Evolutionary conservation across 2,797 vertebrate genomes (phyloP), one percentile per base, ranked within the genome.

Genomic region (Danio tinwini): DNA sequence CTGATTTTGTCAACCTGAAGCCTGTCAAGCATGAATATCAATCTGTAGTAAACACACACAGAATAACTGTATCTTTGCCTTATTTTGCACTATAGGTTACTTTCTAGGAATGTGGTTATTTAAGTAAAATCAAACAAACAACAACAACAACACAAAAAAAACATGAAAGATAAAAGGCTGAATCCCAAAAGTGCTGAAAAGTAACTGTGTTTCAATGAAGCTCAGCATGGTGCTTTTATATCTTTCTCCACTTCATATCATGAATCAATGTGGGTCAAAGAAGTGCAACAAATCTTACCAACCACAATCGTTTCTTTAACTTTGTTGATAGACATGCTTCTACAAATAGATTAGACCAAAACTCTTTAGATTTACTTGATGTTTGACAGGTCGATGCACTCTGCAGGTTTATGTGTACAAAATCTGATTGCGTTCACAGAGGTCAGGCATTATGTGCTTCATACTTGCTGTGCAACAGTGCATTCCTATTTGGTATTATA

Each of bases 391-490:
- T 67, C 68, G 49, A 37, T 76, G 61, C 50, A 67, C n/a, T 82
- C 29, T 19, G 67, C 40, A 74, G 11, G 37, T 82, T 65, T 82
- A 4, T 56, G 0, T 58, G 78, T 56, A 58, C n/a, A 45, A 87
- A 85, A 88, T 88, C 89, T 85, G 78, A 81, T 88, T 82, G 85
- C 85, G 86, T 90, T 89, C 80, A 84, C 81, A 76, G 80, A 87
- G 89, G 86, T 84, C 88, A 89, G 47, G 13, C 16, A 77, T 47
- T 82, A 47, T 78, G 42, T 17, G 50, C 82, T 88, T 85, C 79
- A 85, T 89, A 64, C 40, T 78, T 74, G 45, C 21, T 5, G 21
- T 83, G 85, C 85, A 49, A 84, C 86, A 77, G 84, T 88, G 72
- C 80, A 67, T 80, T 83, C 73, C 83, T 82, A 59, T 80, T 19